Percentiles rank a stretch among this genome's conserved stretches.
phyloP scores from a whole-genome alignment of 2,888 invertebrate genomes.

The Iselma pallidipennis region DNA sequence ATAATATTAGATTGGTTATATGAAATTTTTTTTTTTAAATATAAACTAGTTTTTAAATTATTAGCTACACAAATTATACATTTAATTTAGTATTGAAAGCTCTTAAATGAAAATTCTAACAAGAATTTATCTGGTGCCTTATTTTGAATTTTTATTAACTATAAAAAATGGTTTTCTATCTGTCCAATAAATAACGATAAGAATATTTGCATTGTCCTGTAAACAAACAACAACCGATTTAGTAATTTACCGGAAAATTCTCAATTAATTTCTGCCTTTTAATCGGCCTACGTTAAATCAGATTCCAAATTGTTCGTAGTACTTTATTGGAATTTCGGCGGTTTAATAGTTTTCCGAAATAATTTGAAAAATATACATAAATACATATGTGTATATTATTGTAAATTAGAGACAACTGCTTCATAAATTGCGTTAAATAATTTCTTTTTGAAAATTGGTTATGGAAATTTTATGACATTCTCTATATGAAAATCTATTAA shows the following conservation, averaged over 20 bases:
- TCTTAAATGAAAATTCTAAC: neutral
- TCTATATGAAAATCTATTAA: constrained; percentile 6
- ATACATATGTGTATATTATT: no score
- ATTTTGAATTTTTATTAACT: neutral
- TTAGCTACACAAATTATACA: neutral
- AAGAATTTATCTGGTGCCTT: neutral
- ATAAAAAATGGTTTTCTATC: no score
- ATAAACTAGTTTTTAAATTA: neutral
- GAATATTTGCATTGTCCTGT: no score
- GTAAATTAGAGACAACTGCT: neutral
- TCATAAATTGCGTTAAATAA: neutral
- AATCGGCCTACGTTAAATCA: no score
- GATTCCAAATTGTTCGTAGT: no score
- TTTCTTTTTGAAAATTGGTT: constrained; percentile 5
- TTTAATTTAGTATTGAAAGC: neutral
- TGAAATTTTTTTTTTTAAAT: neutral
- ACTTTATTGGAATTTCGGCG: no score
- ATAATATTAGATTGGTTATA: neutral
- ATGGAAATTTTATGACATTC: constrained; percentile 2
- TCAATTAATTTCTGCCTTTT: no score
- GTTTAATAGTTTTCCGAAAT: no score
- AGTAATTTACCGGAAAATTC: no score
- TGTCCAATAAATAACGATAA: no score
- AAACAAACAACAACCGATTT: no score
- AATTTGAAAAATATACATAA: no score